Percentiles rank a stretch among this genome's conserved stretches.
Conservation (phyloP, 2,888 invertebrate genomes). For the Agonopterix alstromeriana region DNA sequence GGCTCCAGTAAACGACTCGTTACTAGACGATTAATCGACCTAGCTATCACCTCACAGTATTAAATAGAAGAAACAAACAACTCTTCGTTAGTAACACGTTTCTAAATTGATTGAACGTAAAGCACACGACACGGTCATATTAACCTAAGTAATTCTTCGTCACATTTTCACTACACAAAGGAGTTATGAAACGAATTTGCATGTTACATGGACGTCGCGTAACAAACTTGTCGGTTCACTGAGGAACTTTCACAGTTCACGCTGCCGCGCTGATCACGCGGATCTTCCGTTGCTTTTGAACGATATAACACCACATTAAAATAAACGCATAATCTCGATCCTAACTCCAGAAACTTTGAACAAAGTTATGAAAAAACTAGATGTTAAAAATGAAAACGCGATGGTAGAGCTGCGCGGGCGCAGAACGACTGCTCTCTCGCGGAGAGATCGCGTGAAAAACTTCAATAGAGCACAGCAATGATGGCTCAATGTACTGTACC, state of each 20-base stretch:
- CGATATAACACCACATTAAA: not conserved
- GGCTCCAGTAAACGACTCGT: slow-evolving; percentile 24
- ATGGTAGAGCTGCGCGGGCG: slow-evolving; percentile 48
- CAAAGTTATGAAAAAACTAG: not conserved
- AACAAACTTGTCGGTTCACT: slow-evolving; percentile 20
- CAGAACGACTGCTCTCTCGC: slow-evolving; percentile 62
- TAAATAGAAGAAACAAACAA: slow-evolving; percentile 16
- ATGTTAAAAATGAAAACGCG: slow-evolving; percentile 27
- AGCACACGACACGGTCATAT: slow-evolving; percentile 19
- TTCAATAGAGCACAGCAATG: slow-evolving; percentile 58
- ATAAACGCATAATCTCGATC: not conserved
- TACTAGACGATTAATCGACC: slow-evolving; percentile 19
- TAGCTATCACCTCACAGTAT: slow-evolving; percentile 16
- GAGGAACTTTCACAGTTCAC: slow-evolving; percentile 29
- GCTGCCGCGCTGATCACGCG: not conserved
- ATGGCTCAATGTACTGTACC: slow-evolving; percentile 18
- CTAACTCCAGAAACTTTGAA: not conserved
- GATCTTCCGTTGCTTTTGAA: slow-evolving; percentile 8
- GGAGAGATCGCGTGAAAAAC: slow-evolving; percentile 74
- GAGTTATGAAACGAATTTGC: slow-evolving; percentile 37
- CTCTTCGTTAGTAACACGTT: slow-evolving; percentile 19
- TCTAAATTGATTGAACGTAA: slow-evolving; percentile 15
- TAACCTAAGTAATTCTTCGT: slow-evolving; percentile 23
- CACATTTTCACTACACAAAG: slow-evolving; percentile 27
- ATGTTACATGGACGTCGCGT: slow-evolving; percentile 31